Conservation (phyloP, 92 coral and sea anemone genomes). For the Porites lobata region DNA sequence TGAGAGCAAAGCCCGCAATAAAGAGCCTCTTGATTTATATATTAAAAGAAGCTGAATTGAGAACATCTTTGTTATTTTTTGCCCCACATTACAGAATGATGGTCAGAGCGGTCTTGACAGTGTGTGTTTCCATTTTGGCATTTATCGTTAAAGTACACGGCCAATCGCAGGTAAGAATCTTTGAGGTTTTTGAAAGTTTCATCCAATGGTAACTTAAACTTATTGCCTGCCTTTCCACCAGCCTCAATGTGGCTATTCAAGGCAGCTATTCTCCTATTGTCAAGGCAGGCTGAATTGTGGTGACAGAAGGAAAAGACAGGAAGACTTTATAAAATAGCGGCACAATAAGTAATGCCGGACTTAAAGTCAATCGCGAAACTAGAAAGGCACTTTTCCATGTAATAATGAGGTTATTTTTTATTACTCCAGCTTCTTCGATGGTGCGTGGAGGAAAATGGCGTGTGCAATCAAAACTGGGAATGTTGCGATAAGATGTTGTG, state of each 20-base stretch:
- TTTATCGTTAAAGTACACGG: background rate
- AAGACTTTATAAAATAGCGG: no score
- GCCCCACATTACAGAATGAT: background rate
- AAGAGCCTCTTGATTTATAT: background rate
- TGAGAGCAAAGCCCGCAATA: no score
- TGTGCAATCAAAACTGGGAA: slow-evolving; percentile 34
- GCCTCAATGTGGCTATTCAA: background rate
- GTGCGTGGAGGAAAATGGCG: slow-evolving; percentile 43
- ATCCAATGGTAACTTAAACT: no score
- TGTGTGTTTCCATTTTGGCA: slow-evolving; percentile 9
- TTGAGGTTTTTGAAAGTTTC: no score
- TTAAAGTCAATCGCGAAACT: no score
- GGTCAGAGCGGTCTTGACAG: background rate
- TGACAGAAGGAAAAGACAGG: no score
- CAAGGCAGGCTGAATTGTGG: no score
- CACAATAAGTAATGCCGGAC: no score
- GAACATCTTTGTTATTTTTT: background rate
- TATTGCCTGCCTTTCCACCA: background rate
- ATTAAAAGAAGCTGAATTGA: no score
- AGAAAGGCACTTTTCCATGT: no score
- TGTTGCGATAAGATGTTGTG: slow-evolving; percentile 38
- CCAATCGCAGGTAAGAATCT: slow-evolving; percentile 25
- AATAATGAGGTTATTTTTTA: background rate
- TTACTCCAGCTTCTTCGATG: slow-evolving; percentile 11
- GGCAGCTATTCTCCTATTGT: no score